Evolutionary conservation across 2,888 invertebrate genomes (phyloP).

Genomic region (Candidula unifasciata): DNA sequence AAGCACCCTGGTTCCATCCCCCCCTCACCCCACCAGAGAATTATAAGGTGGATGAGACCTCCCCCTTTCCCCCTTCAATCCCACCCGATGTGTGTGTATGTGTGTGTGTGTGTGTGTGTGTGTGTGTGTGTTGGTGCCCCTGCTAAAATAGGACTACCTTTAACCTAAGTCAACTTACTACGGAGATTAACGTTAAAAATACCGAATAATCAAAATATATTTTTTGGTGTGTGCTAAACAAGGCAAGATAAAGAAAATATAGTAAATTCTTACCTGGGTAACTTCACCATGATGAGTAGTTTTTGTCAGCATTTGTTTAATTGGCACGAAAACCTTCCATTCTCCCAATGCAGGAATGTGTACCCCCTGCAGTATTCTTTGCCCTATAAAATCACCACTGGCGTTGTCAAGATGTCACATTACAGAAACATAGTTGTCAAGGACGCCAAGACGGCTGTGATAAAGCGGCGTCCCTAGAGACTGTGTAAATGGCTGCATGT

Average conservation of each 20-base stretch:
- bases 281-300: background rate
- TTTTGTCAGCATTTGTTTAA: background rate
- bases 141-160: too few relatives aligned
- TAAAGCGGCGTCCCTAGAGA: constrained; percentile 2
- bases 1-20: too few relatives aligned
- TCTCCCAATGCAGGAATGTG: background rate
- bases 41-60: background rate
- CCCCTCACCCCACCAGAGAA: too few relatives aligned
- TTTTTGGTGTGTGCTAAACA: background rate
- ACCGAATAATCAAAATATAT: too few relatives aligned
- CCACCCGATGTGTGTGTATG: too few relatives aligned
- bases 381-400: background rate
- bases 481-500: background rate
- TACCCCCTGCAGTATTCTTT: background rate
- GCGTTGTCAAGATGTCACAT: background rate
- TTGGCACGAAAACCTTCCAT: background rate
- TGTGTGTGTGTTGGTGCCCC: background rate
- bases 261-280: constrained; percentile 26
- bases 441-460: constrained; percentile 27
- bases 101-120: background rate
- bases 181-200: too few relatives aligned
- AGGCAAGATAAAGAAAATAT: background rate
- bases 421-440: constrained; percentile 13
- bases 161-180: too few relatives aligned
- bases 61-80: background rate